Base-by-base conservation (phyloP, 92 coral and sea anemone genomes). In the Palythoa grandis region DNA sequence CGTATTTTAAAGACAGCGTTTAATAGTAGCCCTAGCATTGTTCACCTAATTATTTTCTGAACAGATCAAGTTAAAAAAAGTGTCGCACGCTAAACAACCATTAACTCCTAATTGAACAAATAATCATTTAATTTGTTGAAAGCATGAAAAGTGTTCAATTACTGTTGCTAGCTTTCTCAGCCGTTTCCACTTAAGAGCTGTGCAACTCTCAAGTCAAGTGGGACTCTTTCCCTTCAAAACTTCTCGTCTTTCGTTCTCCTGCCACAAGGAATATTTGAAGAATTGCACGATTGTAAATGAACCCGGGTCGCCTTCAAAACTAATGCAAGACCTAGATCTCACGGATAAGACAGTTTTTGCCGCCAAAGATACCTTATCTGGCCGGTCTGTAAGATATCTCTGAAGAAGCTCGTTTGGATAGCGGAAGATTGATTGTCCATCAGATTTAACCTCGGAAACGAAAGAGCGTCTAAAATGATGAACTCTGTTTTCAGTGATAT, bases 91-190 rank as follows among this genome's bases (percentile, higher is more conserved):
- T 16, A 40, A 61, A 60, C 60, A 13, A 39, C 11, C 40, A 79
- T 79, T 79, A 79, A 60, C 84, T 63, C 84, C 73, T 63, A 79
- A 79, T 79, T 80, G 85, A 80, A 80, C 85, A 65, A 80, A 80
- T 61, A 78, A 78, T 66, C 65, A 39, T 80, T 80, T 80, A 80
- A 80, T 80, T 80, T 80, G 85, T 40, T 80, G 85, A 80, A 63
- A 66, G 57, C 74, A 69, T 68, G 9, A 66, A 80, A 69, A 38
- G 83, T 14, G 73, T 65, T 53, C 17, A n/a, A 5, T 63, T 63
- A n/a, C 25, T 63, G 24, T 19, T 39, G 24, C 85, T 7, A 14
- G 20, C 6, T 43, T 40, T 48, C 72, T 23, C 63, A 16, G 37
- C 61, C 58, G 72, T 40, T 39, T 65, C n/a, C 74, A 80, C 43